A percentile compares a stretch with the other conserved stretches of the same genome.
These are phyloP conservation scores for Ammodytes dubius DNA, from an alignment of 2,113 vertebrate species.

Conservation along the genomic window DNA sequence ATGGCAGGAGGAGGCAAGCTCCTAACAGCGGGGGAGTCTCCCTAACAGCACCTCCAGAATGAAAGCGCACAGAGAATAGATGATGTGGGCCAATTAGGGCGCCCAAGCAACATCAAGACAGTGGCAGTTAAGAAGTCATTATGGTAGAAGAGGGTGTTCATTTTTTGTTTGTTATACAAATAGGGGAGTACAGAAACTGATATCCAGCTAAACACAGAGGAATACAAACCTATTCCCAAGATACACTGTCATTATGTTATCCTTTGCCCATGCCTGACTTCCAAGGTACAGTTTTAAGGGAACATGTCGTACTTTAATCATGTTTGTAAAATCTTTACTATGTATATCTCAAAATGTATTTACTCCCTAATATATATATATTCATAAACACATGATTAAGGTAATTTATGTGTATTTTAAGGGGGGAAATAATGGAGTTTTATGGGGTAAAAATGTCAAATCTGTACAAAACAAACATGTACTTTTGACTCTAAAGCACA, in stretches of 20 bases:
- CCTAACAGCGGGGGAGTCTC: conserved; percentile 32
- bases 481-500: no score
- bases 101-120: conserved; percentile 19
- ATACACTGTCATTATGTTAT: background rate
- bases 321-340: background rate
- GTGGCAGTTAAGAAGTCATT: conserved; percentile 30
- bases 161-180: conserved; percentile 16
- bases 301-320: background rate
- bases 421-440: background rate
- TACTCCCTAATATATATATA: no score
- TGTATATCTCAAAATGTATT: no score
- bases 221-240: background rate
- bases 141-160: conserved; percentile 31
- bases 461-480: no score
- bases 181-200: background rate
- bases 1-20: conserved; percentile 48
- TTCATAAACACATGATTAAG: no score
- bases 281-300: background rate
- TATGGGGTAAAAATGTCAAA: no score
- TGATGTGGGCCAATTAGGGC: conserved; percentile 56
- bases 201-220: background rate
- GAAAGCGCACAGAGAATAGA: conserved; percentile 34
- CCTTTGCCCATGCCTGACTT: no score
- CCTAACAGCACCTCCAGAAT: conserved; percentile 1
- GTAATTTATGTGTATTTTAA: background rate